Conservation (phyloP, 1,140 invertebrate genomes). For the Diploscapter pachys region DNA sequence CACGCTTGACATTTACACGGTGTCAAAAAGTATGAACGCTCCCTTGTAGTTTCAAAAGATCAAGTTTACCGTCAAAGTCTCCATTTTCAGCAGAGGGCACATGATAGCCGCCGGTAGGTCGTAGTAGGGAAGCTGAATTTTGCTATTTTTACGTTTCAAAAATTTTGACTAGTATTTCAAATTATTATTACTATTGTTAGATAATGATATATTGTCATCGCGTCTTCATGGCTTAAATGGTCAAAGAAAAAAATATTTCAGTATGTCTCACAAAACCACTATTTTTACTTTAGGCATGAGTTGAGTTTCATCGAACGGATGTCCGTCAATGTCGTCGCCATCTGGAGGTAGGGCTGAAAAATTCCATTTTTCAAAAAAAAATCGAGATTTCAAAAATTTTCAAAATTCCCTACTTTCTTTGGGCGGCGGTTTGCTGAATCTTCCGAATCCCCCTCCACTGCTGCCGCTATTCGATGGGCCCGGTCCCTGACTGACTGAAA, state of each 20-base stretch:
- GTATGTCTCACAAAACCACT: too few species aligned
- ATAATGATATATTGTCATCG: too few species aligned
- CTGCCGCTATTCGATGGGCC: too few species aligned
- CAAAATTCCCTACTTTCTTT: background rate
- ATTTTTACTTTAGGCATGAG: slow-evolving; percentile 8
- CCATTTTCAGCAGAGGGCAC: slow-evolving; percentile 13
- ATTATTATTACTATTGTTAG: too few species aligned
- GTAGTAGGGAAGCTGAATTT: slow-evolving; percentile 5
- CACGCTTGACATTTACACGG: too few species aligned
- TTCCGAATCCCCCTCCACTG: too few species aligned
- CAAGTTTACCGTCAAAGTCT: slow-evolving; percentile 19
- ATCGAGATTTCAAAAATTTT: background rate
- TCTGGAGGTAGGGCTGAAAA: background rate
- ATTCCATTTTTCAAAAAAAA: background rate
- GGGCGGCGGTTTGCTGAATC: background rate
- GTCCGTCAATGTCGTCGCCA: slow-evolving; percentile 20
- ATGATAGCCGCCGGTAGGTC: slow-evolving; percentile 30
- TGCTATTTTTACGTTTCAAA: too few species aligned
- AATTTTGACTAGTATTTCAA: too few species aligned
- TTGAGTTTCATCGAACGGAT: slow-evolving; percentile 17
- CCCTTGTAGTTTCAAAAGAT: background rate
- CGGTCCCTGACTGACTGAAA: too few species aligned
- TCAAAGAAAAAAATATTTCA: too few species aligned
- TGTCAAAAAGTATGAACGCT: too few species aligned
- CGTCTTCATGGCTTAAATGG: too few species aligned